Percentiles rank a stretch among this genome's conserved stretches.
These are phyloP conservation scores for Lasius platythorax DNA, from an alignment of 2,888 invertebrate species.

Conservation along the genomic window DNA sequence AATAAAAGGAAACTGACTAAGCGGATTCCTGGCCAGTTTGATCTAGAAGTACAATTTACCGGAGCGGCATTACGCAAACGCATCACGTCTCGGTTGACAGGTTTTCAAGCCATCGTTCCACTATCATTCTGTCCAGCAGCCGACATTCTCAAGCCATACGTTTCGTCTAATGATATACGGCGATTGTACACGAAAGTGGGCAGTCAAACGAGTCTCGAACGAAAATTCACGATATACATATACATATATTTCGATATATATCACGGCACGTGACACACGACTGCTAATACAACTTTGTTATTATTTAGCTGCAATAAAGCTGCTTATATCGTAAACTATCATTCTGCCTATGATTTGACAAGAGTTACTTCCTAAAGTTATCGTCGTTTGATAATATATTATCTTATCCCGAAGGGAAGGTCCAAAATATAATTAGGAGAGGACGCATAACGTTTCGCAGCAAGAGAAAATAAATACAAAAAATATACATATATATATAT, in stretches of 20 bases:
- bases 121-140: constrained; percentile 66
- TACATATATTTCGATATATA: not conserved
- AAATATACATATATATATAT: not conserved
- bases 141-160: constrained; percentile 52
- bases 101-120: constrained; percentile 70
- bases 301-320: constrained; percentile 35
- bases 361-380: constrained; percentile 34
- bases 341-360: not conserved
- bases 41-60: constrained; percentile 65
- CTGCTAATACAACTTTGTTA: constrained; percentile 16
- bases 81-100: constrained; percentile 74
- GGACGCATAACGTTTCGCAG: not conserved
- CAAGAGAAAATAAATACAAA: not conserved
- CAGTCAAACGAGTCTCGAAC: constrained; percentile 57
- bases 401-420: not conserved
- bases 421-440: not conserved
- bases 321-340: not conserved
- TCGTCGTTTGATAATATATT: constrained; percentile 27
- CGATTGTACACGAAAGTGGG: constrained; percentile 62
- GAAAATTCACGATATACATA: not conserved
- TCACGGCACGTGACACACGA: constrained; percentile 21
- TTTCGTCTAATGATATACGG: constrained; percentile 68
- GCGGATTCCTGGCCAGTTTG: constrained; percentile 66
- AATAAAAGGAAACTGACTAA: constrained; percentile 72
- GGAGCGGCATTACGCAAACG: constrained; percentile 69